These are phyloP conservation scores for Abrostola tripartita DNA, from an alignment of 2,888 invertebrate species.

Conservation along the genomic window DNA sequence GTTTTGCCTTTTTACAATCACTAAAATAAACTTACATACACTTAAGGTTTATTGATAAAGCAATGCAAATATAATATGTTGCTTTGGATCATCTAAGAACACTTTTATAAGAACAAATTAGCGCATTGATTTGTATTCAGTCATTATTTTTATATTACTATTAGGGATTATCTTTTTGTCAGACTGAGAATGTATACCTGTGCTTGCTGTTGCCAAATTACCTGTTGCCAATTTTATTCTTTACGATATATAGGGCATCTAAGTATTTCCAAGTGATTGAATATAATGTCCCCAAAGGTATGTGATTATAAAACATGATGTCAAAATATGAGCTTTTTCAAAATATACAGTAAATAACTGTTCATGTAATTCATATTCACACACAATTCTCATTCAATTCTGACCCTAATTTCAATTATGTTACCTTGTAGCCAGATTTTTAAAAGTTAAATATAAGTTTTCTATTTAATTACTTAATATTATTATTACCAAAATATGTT, in stretches of 20 bases:
- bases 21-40: slow-evolving; percentile 19
- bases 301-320: slow-evolving; percentile 24
- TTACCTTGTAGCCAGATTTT: slow-evolving; percentile 69
- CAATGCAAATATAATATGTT: slow-evolving; percentile 25
- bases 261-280: slow-evolving; percentile 30
- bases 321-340: slow-evolving; percentile 30
- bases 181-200: slow-evolving; percentile 66
- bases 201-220: slow-evolving; percentile 76
- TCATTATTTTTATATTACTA: slow-evolving; percentile 44
- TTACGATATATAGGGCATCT: slow-evolving; percentile 47
- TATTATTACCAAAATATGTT: slow-evolving; percentile 33
- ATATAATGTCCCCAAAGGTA: slow-evolving; percentile 26
- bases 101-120: slow-evolving; percentile 41
- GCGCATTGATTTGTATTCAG: slow-evolving; percentile 33
- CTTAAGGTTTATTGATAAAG: slow-evolving; percentile 21
- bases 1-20: slow-evolving; percentile 25
- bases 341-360: slow-evolving; percentile 36
- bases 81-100: slow-evolving; percentile 25
- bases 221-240: slow-evolving; percentile 72
- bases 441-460: slow-evolving; percentile 51
- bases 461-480: slow-evolving; percentile 51
- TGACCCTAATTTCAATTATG: slow-evolving; percentile 53
- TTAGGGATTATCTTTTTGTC: slow-evolving; percentile 53
- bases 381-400: too few relatives aligned
- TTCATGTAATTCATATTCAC: slow-evolving; percentile 39